phyloP scores from a whole-genome alignment of 2,113 vertebrate species.

The Osmerus mordax region DNA sequence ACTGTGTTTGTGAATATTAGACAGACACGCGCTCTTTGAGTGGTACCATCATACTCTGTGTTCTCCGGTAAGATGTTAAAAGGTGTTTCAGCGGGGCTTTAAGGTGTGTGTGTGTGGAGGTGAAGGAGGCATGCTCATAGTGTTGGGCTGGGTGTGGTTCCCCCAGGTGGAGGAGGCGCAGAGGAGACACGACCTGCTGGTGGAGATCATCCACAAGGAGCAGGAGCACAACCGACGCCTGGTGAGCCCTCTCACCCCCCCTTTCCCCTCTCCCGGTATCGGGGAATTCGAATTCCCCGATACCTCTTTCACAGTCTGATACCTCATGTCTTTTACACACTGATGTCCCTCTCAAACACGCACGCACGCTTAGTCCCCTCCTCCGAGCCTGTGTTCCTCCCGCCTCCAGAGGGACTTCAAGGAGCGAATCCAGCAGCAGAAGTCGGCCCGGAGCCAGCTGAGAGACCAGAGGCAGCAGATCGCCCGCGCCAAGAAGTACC shows the following conservation, averaged over 20 bases:
- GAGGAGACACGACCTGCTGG: constrained; percentile 82
- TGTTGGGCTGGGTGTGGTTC: not conserved
- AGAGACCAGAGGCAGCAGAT: constrained; percentile 83
- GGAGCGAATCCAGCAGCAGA: constrained; percentile 81
- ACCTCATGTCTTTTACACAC: too few relatives aligned
- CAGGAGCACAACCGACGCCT: constrained; percentile 84
- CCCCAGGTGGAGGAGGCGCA: constrained; percentile 85
- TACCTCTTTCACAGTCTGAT: not conserved
- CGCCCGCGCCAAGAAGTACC: constrained; percentile 83
- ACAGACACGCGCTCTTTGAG: not conserved
- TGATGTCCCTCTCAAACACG: not conserved
- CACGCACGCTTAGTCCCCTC: not conserved
- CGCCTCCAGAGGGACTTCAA: constrained; percentile 80
- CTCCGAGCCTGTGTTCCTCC: not conserved
- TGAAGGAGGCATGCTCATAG: not conserved
- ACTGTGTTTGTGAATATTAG: not conserved
- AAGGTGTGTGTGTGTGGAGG: not conserved
- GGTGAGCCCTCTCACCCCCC: constrained; percentile 68
- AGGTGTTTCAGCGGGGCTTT: too few relatives aligned
- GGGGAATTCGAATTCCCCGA: not conserved
- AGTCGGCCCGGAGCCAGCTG: constrained; percentile 75
- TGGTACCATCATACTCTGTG: too few relatives aligned
- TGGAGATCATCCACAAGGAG: constrained; percentile 80
- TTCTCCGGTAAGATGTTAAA: too few relatives aligned
- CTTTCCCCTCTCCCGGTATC: too few relatives aligned